Conservation (phyloP, 2,797 vertebrate genomes). For the Xiphophorus birchmanni region DNA sequence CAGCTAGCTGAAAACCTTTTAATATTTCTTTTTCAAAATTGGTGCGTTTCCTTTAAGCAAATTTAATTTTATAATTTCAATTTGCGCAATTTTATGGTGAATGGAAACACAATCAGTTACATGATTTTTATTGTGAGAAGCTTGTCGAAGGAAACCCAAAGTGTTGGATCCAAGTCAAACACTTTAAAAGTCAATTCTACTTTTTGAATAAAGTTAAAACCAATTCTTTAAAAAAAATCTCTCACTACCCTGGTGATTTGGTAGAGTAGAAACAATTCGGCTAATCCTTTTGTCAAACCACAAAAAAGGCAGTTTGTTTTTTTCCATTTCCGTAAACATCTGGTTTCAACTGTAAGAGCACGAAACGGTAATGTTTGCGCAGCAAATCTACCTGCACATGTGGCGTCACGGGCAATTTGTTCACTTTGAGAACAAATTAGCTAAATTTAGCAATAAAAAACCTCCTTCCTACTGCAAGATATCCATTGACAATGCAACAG, state of each 20-base stretch:
- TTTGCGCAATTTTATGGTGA: no score
- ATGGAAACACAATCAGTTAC: no score
- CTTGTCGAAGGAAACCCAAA: neutral
- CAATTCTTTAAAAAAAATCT: neutral
- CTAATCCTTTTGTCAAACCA: neutral
- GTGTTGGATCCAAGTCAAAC: neutral
- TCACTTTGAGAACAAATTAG: slow-evolving; percentile 38
- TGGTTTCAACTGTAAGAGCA: neutral
- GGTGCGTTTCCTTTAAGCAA: no score
- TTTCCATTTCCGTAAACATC: neutral
- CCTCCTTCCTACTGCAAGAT: slow-evolving; percentile 46
- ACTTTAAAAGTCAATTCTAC: neutral
- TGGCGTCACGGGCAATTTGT: slow-evolving; percentile 27
- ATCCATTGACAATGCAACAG: slow-evolving; percentile 60
- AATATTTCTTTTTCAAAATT: no score
- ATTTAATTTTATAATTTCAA: no score
- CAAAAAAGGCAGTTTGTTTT: neutral
- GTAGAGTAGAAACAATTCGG: neutral
- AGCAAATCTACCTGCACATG: slow-evolving; percentile 57
- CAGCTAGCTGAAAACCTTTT: no score
- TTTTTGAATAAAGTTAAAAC: neutral
- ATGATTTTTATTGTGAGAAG: neutral
- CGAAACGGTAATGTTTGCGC: neutral
- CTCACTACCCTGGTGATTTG: neutral
- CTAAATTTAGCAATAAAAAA: slow-evolving; percentile 60